Evolutionary conservation across 2,113 vertebrate species (phyloP).

Genomic region (Xenus cinereus): DNA sequence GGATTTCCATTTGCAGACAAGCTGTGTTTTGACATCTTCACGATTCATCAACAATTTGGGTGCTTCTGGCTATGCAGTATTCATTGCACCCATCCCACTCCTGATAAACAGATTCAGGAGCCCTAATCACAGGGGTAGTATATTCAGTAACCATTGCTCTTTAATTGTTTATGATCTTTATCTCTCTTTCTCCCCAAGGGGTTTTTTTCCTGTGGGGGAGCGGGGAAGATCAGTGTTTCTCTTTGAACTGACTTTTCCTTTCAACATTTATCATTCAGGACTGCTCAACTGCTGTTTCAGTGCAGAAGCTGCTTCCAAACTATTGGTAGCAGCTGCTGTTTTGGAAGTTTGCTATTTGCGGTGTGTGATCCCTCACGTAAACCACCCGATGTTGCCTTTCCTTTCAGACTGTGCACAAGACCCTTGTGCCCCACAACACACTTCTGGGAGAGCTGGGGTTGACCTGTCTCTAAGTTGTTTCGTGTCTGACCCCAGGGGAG

Average conservation of each 20-base stretch:
- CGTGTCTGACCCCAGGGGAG: neutral
- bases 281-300: neutral
- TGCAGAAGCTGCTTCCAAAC: neutral
- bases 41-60: neutral
- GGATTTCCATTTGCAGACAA: neutral
- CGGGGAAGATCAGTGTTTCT: neutral
- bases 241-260: constrained; percentile 58
- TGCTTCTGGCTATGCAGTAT: constrained; percentile 11
- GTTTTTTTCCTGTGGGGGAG: neutral
- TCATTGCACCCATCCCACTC: neutral
- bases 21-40: neutral
- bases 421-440: neutral
- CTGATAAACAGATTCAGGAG: constrained; percentile 18
- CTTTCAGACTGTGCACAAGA: neutral
- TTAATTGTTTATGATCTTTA: constrained; percentile 49
- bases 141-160: constrained; percentile 22
- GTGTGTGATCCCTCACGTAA: neutral
- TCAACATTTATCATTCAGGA: neutral
- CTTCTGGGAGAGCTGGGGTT: neutral
- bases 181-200: neutral
- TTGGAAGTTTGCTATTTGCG: neutral
- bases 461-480: neutral
- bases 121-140: constrained; percentile 2
- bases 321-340: neutral
- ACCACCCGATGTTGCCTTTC: neutral